A percentile compares a stretch with the other conserved stretches of the same genome.
Evolutionary conservation across 2,113 vertebrate species (phyloP).

Genomic region (Nicator chloris): DNA sequence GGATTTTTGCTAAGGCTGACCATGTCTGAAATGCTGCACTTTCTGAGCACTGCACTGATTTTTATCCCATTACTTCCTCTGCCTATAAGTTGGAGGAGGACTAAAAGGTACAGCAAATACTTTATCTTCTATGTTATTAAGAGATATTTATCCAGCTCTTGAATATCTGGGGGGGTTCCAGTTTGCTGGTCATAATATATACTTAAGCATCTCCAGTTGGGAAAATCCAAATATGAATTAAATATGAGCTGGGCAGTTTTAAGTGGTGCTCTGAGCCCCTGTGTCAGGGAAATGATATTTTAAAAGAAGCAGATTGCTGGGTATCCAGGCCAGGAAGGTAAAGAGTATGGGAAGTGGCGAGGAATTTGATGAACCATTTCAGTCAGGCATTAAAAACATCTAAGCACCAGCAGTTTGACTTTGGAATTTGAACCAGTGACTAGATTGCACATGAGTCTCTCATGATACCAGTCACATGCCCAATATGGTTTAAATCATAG

Average conservation of each 20-base stretch:
- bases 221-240: slow-evolving; percentile 1
- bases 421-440: background rate
- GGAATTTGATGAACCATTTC: background rate
- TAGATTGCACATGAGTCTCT: background rate
- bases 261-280: background rate
- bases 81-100: background rate
- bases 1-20: background rate
- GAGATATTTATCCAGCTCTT: background rate
- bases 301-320: background rate
- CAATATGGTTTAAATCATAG: background rate
- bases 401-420: background rate
- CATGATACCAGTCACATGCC: background rate
- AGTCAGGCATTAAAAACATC: background rate
- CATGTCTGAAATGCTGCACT: background rate
- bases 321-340: background rate
- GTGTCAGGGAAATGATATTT: background rate
- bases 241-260: background rate
- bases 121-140: background rate
- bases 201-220: background rate
- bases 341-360: background rate
- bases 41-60: background rate
- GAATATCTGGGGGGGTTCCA: background rate
- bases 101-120: background rate
- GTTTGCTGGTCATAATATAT: background rate
- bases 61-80: background rate